A percentile compares a stretch with the other conserved stretches of the same genome.
Evolutionary conservation across 2,113 vertebrate genomes (phyloP).

Genomic region (Lampris incognitus): DNA sequence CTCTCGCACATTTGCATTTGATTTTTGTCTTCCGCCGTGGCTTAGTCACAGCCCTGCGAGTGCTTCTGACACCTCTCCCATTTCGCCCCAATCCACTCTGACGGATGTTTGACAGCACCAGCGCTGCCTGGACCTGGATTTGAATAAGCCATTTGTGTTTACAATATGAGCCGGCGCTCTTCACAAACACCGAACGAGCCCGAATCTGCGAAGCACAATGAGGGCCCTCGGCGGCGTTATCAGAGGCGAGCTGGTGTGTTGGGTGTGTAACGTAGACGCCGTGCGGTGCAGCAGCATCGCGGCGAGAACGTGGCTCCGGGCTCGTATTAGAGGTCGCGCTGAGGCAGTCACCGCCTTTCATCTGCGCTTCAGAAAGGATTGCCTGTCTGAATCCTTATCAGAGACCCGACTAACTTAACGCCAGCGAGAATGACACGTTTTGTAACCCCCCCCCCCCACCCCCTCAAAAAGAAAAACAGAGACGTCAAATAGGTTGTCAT

Average conservation of each 20-base stretch:
- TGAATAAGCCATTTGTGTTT: slow-evolving; percentile 83
- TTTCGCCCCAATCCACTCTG: slow-evolving; percentile 73
- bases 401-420: slow-evolving; percentile 74
- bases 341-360: slow-evolving; percentile 82
- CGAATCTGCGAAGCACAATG: slow-evolving; percentile 78
- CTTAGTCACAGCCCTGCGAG: slow-evolving; percentile 65
- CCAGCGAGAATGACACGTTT: slow-evolving; percentile 77
- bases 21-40: slow-evolving; percentile 64
- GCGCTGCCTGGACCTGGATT: slow-evolving; percentile 72
- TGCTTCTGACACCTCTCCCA: slow-evolving; percentile 69
- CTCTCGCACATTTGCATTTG: slow-evolving; percentile 39
- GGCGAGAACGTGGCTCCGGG: slow-evolving; percentile 79
- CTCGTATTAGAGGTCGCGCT: slow-evolving; percentile 81
- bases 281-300: slow-evolving; percentile 80
- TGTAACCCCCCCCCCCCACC: slow-evolving; percentile 44
- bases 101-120: slow-evolving; percentile 67
- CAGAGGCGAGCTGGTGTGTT: slow-evolving; percentile 72
- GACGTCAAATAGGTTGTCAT: slow-evolving; percentile 58
- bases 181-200: slow-evolving; percentile 65
- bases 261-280: slow-evolving; percentile 80
- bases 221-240: slow-evolving; percentile 77
- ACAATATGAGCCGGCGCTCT: slow-evolving; percentile 72
- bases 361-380: slow-evolving; percentile 83
- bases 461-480: slow-evolving; percentile 37
- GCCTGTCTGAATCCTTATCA: slow-evolving; percentile 81